Evolutionary conservation across 2,113 vertebrate genomes (phyloP), one percentile per base, ranked within the genome.

Genomic region (Etia nguti): DNA sequence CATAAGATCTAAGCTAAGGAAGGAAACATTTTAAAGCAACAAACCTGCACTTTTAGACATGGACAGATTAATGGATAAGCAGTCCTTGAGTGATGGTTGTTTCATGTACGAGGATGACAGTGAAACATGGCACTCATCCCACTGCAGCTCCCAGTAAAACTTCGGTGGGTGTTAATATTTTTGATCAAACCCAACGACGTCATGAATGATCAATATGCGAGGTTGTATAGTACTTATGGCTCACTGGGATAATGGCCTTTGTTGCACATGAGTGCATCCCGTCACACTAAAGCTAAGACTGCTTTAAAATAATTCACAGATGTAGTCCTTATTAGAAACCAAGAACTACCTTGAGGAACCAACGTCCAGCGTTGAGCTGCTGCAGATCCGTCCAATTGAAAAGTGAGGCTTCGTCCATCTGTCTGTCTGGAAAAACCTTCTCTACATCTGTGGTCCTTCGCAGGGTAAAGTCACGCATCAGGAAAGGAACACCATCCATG

Each of bases 381-480:
- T 97, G 96, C 82, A 99, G 95, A 87, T 97, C 95, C 0, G 98
- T 99, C 99, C 98, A 99, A 97, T 99, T 99, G 95, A 99, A 97
- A 95, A 95, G 92, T 46, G 97, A 96, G 38, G 97, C 96, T 1
- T 97, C 97, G 0, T 96, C 89, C 0, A 80, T 91, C 50, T 95
- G 95, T 2, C 98, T 88, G 77, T 97, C 97, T 0, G 98, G 98
- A 18, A 98, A 98, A 48, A 96, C 85, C 41, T 95, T 94, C 22
- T 95, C 95, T 68, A 99, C 97, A 0, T 99, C 96, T 2, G 99
- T 99, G 26, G 98, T 99, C 85, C 99, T 96, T 86, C 95, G 96
- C 81, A 99, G 95, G 1, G 97, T 98, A 60, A 50, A 70, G 52
- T 99, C 98, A 0, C 96, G 98, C 97, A 99, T 97, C 81, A 99